A percentile compares a stretch with the other conserved stretches of the same genome.
Conservation (phyloP, 2,113 vertebrate genomes). For the Paramisgurnus dabryanus region DNA sequence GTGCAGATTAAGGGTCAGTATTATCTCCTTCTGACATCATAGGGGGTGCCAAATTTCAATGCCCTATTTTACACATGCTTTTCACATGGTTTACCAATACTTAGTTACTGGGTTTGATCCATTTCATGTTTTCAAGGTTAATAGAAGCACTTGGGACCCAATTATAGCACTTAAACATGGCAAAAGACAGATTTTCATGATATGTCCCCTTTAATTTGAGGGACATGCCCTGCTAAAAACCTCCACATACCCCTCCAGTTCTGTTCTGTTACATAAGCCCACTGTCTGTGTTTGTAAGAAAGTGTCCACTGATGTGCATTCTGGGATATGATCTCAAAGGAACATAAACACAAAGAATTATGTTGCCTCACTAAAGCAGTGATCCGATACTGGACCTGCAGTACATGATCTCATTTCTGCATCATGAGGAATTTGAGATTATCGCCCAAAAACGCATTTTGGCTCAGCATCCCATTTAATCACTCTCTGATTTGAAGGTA, state of each 20-base stretch:
- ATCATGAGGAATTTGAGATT: neutral
- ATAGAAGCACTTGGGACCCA: no score
- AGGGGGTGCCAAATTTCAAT: no score
- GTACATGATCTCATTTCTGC: neutral
- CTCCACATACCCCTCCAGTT: neutral
- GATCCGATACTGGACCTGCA: neutral
- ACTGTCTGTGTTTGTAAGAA: neutral
- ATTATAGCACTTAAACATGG: no score
- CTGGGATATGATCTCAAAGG: neutral
- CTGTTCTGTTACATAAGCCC: neutral
- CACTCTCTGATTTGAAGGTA: neutral
- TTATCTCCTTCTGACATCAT: no score
- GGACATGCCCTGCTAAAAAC: neutral
- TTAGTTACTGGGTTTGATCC: no score
- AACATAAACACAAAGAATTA: constrained; percentile 8
- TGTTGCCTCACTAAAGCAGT: constrained; percentile 20
- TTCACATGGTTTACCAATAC: no score
- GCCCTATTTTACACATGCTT: no score
- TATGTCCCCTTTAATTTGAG: no score
- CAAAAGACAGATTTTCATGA: no score
- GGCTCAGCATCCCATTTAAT: neutral
- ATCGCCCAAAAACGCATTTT: constrained; percentile 1
- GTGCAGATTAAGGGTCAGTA: no score
- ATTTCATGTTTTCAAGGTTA: no score
- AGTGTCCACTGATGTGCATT: constrained; percentile 5